Conservation (phyloP, 2,888 invertebrate species). For the Listrodromus nycthemerus region DNA sequence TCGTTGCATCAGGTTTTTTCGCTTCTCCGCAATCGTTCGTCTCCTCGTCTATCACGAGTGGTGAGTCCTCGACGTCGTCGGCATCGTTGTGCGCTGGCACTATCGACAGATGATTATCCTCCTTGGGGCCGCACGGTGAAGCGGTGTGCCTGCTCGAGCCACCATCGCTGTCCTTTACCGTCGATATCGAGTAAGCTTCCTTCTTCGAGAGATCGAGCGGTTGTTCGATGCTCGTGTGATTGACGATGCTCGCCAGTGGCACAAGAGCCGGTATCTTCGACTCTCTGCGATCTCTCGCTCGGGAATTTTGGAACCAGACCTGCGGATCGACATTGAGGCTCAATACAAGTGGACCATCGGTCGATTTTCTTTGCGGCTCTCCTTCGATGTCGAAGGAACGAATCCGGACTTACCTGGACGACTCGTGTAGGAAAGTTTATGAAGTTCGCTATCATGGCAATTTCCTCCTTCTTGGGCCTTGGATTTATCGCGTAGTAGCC, state of each 20-base stretch:
- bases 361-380: neutral
- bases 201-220: conserved; percentile 97
- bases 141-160: conserved; percentile 74
- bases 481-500: conserved; percentile 96
- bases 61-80: conserved; percentile 81
- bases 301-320: conserved; percentile 98
- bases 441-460: conserved; percentile 93
- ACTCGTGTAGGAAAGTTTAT: conserved; percentile 86
- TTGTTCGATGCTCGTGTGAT: conserved; percentile 87
- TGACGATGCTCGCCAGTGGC: conserved; percentile 79
- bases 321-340: conserved; percentile 85
- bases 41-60: conserved; percentile 83
- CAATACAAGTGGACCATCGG: neutral
- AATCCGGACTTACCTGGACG: conserved; percentile 77
- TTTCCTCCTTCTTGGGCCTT: conserved; percentile 96
- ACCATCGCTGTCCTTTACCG: conserved; percentile 77
- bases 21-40: conserved; percentile 75
- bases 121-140: conserved; percentile 77
- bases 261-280: conserved; percentile 79
- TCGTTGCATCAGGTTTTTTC: conserved; percentile 71
- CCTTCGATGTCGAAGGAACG: neutral
- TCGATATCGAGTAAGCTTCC: conserved; percentile 85
- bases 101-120: conserved; percentile 69
- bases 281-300: conserved; percentile 94
- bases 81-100: conserved; percentile 64